phyloP scores from a whole-genome alignment of 1,140 invertebrate genomes.

The Panagrolaimus sp. region DNA sequence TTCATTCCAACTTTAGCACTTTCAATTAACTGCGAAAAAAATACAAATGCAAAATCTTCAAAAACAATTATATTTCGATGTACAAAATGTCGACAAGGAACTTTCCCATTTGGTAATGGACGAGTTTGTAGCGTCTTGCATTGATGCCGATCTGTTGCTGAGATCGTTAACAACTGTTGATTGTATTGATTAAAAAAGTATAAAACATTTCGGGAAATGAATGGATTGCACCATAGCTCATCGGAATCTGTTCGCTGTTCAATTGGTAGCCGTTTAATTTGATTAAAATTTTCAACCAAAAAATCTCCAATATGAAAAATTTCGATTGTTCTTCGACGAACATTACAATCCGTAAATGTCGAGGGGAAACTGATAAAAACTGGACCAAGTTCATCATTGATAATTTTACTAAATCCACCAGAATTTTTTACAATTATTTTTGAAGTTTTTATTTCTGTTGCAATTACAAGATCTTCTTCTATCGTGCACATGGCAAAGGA shows the following conservation, averaged over 20 bases:
- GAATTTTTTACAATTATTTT: not conserved
- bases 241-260: not conserved
- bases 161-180: not conserved
- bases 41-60: not conserved
- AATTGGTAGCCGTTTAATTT: not conserved
- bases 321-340: not conserved
- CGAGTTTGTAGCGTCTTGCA: not conserved
- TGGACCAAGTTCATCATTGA: not conserved
- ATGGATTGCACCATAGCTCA: conserved; percentile 4
- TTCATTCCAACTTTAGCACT: not conserved
- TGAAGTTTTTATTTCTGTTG: not conserved
- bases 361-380: not conserved
- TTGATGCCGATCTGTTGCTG: not conserved
- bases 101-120: not conserved
- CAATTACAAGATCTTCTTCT: not conserved
- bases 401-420: not conserved
- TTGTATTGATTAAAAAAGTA: conserved; percentile 11
- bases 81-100: not conserved
- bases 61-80: not conserved
- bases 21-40: not conserved
- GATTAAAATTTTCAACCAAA: not conserved
- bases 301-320: not conserved
- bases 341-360: not conserved
- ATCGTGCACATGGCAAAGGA: not conserved
- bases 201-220: not conserved